Conservation (phyloP, 2,888 invertebrate species). For the Bhutanitis thaidina region DNA sequence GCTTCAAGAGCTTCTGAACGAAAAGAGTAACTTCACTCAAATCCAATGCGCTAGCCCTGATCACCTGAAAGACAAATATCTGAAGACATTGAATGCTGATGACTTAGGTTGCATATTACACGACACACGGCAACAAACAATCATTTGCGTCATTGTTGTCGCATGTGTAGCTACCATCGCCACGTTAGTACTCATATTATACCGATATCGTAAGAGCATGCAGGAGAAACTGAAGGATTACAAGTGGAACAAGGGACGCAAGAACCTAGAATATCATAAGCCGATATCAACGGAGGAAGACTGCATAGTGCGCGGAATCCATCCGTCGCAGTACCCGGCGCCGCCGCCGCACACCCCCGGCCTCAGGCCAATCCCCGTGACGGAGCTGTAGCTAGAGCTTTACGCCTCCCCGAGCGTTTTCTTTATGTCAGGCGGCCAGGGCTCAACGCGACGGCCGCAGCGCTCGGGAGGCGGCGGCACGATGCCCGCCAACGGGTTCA, state of each 20-base stretch:
- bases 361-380: slow-evolving; percentile 88
- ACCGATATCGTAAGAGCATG: slow-evolving; percentile 89
- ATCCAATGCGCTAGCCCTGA: slow-evolving; percentile 88
- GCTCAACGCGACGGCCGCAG: slow-evolving; percentile 71
- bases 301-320: slow-evolving; percentile 85
- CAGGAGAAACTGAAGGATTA: slow-evolving; percentile 91
- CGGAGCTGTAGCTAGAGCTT: slow-evolving; percentile 97
- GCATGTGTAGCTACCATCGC: slow-evolving; percentile 86
- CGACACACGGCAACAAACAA: slow-evolving; percentile 88
- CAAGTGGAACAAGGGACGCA: slow-evolving; percentile 89
- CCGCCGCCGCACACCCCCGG: slow-evolving; percentile 71
- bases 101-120: slow-evolving; percentile 90
- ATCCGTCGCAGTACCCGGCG: slow-evolving; percentile 75
- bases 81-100: slow-evolving; percentile 85
- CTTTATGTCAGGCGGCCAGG: slow-evolving; percentile 84
- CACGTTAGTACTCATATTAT: slow-evolving; percentile 85
- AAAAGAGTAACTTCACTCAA: slow-evolving; percentile 84
- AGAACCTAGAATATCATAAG: slow-evolving; percentile 94
- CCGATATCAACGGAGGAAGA: slow-evolving; percentile 92
- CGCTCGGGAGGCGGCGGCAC: slow-evolving; percentile 78
- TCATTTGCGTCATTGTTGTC: slow-evolving; percentile 87
- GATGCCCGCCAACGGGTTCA: slow-evolving; percentile 86
- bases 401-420: slow-evolving; percentile 92
- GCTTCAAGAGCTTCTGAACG: slow-evolving; percentile 86
- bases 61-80: slow-evolving; percentile 84